phyloP scores from a whole-genome alignment of 2,113 vertebrate species.

The Crotalus tigris region DNA sequence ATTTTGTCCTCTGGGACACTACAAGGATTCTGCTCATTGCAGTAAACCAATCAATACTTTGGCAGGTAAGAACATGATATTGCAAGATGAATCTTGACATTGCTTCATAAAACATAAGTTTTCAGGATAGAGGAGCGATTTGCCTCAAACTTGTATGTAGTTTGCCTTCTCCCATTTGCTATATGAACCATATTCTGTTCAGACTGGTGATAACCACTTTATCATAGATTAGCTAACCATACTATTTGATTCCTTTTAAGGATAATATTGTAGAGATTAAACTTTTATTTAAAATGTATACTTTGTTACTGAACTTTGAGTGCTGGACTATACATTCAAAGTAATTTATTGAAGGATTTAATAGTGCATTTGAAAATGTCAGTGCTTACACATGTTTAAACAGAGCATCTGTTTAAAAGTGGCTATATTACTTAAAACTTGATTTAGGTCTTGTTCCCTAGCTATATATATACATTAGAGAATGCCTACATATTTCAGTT shows the following conservation, averaged over 20 bases:
- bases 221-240: not conserved
- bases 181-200: not conserved
- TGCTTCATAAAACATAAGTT: not conserved
- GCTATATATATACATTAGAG: not conserved
- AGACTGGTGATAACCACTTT: not conserved
- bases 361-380: not conserved
- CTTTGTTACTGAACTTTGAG: not conserved
- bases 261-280: not conserved
- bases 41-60: not conserved
- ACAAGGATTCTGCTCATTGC: not conserved
- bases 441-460: not conserved
- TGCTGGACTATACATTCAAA: not conserved
- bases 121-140: not conserved
- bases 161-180: not conserved
- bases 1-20: not conserved
- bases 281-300: not conserved
- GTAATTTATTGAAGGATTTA: not conserved
- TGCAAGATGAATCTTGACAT: not conserved
- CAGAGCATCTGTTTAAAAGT: not conserved
- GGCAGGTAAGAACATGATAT: not conserved
- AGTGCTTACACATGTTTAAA: not conserved
- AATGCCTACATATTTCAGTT: not conserved
- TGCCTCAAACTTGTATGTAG: not conserved
- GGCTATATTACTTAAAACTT: not conserved
- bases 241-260: not conserved